A percentile compares a stretch with the other conserved stretches of the same genome.
phyloP scores from a whole-genome alignment of 2,888 invertebrate species.

The Dendrolimus pini region DNA sequence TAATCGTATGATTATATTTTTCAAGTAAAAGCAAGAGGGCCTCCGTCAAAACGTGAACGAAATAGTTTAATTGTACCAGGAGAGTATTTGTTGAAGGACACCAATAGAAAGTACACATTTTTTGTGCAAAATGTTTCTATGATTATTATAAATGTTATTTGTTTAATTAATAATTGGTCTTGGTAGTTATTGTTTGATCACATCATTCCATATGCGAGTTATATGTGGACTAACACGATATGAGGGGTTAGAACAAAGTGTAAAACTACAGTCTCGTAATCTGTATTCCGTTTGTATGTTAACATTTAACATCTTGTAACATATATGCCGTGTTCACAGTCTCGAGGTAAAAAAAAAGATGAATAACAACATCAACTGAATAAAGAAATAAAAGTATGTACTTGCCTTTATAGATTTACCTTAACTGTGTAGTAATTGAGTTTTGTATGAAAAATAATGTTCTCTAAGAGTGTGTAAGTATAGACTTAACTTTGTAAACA shows the following conservation, averaged over 20 bases:
- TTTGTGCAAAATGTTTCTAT: constrained; percentile 41
- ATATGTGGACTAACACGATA: constrained; percentile 61
- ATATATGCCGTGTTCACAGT: too few relatives aligned
- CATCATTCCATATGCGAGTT: constrained; percentile 60
- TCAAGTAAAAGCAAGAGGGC: constrained; percentile 68
- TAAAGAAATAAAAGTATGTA: too few relatives aligned
- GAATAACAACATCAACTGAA: too few relatives aligned
- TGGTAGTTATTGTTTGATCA: constrained; percentile 63
- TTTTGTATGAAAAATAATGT: too few relatives aligned
- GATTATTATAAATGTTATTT: constrained; percentile 41
- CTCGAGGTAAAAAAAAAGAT: too few relatives aligned
- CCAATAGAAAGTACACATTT: constrained; percentile 38
- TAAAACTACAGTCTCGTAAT: not conserved
- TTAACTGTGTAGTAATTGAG: too few relatives aligned
- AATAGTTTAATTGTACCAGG: constrained; percentile 36
- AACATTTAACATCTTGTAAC: not conserved
- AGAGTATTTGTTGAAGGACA: constrained; percentile 41
- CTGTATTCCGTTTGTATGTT: not conserved
- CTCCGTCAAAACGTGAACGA: constrained; percentile 58
- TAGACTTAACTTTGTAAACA: too few relatives aligned
- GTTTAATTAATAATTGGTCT: constrained; percentile 54
- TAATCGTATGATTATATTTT: constrained; percentile 51
- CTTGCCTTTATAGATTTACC: too few relatives aligned
- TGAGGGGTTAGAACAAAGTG: constrained; percentile 6
- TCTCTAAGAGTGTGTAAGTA: too few relatives aligned